These are phyloP conservation scores for Thalassarche chlororhynchos DNA, from an alignment of 2,113 vertebrate species.

Conservation along the genomic window DNA sequence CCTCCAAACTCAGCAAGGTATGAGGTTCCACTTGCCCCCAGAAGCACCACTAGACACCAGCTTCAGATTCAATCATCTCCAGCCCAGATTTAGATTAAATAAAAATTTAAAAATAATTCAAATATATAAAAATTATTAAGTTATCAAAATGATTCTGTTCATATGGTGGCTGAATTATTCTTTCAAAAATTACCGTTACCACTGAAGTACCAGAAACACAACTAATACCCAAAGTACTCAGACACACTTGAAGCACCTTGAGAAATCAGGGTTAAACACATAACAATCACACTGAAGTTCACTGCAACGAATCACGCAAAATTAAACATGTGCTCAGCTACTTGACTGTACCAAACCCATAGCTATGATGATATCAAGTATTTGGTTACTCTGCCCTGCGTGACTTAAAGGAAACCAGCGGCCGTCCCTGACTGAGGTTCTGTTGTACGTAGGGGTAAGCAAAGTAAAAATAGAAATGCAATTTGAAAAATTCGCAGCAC, in stretches of 20 bases:
- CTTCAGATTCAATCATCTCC: neutral
- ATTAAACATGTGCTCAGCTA: neutral
- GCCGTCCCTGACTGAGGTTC: neutral
- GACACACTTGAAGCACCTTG: neutral
- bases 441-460: neutral
- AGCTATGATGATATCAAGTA: accelerated
- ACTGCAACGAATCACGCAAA: accelerated
- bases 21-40: neutral
- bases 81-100: neutral
- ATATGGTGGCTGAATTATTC: neutral
- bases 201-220: neutral
- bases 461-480: neutral
- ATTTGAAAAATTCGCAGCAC: neutral
- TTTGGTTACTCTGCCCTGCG: accelerated
- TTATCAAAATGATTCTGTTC: neutral
- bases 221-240: too few species aligned
- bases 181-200: accelerated
- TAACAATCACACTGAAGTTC: neutral
- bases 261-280: neutral
- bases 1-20: neutral
- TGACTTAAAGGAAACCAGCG: accelerated
- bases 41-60: too few species aligned
- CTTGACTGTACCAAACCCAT: neutral
- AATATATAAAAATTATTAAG: neutral
- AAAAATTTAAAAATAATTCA: neutral